Percentiles rank a stretch among this genome's conserved stretches.
Evolutionary conservation across 1,140 invertebrate species (phyloP).

Genomic region (Caligus rogercresseyi): DNA sequence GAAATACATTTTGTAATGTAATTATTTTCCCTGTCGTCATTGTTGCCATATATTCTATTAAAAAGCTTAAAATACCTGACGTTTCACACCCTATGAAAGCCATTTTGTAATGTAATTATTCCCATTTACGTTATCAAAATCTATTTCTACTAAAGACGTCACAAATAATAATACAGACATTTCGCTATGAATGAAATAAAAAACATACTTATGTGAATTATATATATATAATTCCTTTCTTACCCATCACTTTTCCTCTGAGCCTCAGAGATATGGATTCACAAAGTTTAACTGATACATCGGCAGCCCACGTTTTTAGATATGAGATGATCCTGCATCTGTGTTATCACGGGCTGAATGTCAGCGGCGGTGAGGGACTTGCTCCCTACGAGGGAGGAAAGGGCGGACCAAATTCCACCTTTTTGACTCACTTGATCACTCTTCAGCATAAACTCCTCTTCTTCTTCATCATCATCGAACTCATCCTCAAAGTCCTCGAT

Average conservation of each 20-base stretch:
- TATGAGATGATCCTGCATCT: constrained; percentile 90
- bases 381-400: constrained; percentile 52
- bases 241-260: constrained; percentile 58
- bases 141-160: too few species aligned
- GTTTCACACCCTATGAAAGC: too few species aligned
- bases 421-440: neutral
- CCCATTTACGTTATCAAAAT: too few species aligned
- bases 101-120: too few species aligned
- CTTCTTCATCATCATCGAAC: constrained; percentile 10
- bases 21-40: too few species aligned
- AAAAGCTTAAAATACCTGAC: too few species aligned
- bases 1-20: too few species aligned
- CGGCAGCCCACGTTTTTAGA: constrained; percentile 91
- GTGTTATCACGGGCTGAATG: constrained; percentile 72
- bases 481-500: constrained; percentile 7
- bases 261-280: constrained; percentile 81
- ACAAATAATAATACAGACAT: too few species aligned
- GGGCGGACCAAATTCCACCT: constrained; percentile 5
- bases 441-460: constrained; percentile 5
- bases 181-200: too few species aligned
- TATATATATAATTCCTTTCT: too few species aligned
- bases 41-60: too few species aligned
- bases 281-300: constrained; percentile 84
- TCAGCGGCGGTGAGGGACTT: constrained; percentile 52
- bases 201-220: too few species aligned